Evolutionary conservation across 2,113 vertebrate genomes (phyloP).

Genomic region (Pantherophis guttatus): DNA sequence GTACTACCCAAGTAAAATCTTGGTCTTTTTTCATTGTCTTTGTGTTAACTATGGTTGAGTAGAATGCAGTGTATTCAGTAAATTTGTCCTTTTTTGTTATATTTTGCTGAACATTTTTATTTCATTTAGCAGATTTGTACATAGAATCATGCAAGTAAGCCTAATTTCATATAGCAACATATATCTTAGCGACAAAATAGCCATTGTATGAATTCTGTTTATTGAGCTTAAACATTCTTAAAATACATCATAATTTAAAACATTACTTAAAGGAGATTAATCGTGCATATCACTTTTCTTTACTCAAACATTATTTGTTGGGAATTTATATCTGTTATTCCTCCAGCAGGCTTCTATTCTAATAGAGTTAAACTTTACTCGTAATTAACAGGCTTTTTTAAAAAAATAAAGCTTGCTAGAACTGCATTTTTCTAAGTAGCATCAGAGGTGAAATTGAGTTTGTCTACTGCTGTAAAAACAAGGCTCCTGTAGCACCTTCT

Average conservation of each 20-base stretch:
- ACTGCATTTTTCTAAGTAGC: background rate
- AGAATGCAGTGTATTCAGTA: constrained; percentile 6
- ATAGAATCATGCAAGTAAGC: background rate
- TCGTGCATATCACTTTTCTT: constrained; percentile 3
- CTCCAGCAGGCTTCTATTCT: background rate
- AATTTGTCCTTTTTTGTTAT: background rate
- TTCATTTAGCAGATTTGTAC: background rate
- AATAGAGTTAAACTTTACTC: background rate
- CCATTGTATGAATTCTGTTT: constrained; percentile 25
- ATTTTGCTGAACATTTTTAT: constrained; percentile 13
- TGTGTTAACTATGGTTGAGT: constrained; percentile 27
- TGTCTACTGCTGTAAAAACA: background rate
- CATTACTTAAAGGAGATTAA: constrained; percentile 2
- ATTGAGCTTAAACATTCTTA: constrained; percentile 37
- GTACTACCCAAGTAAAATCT: no score
- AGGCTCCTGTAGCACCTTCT: background rate
- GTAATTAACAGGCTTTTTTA: background rate
- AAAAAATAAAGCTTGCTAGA: background rate
- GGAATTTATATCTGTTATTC: background rate
- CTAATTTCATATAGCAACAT: background rate
- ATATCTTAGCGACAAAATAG: constrained; percentile 7
- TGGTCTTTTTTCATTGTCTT: constrained; percentile 14
- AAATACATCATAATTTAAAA: constrained; percentile 34
- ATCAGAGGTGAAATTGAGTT: background rate
- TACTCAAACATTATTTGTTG: constrained; percentile 28